phyloP scores from a whole-genome alignment of 2,888 invertebrate genomes.

The Ormyrus nitidulus region DNA sequence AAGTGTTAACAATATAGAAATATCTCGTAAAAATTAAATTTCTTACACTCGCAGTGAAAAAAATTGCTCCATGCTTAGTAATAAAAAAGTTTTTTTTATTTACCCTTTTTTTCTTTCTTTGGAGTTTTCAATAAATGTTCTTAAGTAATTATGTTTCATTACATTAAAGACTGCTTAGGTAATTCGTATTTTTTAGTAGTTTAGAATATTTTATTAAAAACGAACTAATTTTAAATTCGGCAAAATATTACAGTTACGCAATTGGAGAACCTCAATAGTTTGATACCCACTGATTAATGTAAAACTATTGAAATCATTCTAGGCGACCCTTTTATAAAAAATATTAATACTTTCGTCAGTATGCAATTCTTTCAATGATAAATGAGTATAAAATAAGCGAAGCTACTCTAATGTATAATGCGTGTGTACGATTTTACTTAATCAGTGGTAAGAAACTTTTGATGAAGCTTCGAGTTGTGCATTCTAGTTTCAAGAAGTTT shows the following conservation, averaged over 20 bases:
- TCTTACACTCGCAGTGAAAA: constrained; percentile 48
- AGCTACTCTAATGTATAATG: neutral
- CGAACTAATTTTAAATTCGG: constrained; percentile 9
- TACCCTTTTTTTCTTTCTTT: constrained; percentile 30
- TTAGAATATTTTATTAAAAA: constrained; percentile 34
- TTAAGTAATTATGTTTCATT: constrained; percentile 43
- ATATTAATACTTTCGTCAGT: neutral
- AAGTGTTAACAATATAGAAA: constrained; percentile 47
- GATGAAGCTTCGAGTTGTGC: constrained; percentile 1
- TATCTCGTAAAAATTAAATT: constrained; percentile 51
- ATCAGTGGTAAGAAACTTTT: constrained; percentile 1
- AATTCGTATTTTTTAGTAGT: constrained; percentile 28
- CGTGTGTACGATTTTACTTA: neutral
- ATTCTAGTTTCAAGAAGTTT: constrained; percentile 10
- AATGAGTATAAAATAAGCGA: too few species aligned
- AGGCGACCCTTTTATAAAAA: neutral
- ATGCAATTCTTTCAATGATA: too few species aligned
- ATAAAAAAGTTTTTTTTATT: constrained; percentile 28
- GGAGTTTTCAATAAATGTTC: constrained; percentile 30
- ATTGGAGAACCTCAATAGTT: constrained; percentile 9
- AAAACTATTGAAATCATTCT: neutral
- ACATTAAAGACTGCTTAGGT: constrained; percentile 28
- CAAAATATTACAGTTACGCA: constrained; percentile 19
- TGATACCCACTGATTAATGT: constrained; percentile 9
- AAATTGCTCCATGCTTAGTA: constrained; percentile 33